Base-by-base conservation (phyloP, 2,113 vertebrate species). In the Aegotheles bennettii region DNA sequence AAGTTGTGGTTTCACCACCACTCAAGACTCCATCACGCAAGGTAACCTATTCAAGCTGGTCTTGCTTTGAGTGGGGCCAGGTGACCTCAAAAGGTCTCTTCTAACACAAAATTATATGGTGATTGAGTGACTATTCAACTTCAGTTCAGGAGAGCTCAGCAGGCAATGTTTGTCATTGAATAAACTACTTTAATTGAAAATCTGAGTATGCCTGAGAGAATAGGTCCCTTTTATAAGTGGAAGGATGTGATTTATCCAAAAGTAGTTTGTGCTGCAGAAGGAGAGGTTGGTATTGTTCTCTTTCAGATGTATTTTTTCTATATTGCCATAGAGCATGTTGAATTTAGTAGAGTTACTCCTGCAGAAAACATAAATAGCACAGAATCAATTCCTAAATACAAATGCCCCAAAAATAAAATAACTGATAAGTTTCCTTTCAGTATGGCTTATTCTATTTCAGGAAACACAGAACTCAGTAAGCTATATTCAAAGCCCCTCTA, bases 401-500 rank as follows among this genome's bases (percentile, higher is more conserved):
- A 96, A 70, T 16, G 48, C 13, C 50, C 8, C 43, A 84, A 90
- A 93, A 86, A 40, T 18, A 38, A 78, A 95, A 82, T 48, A 95
- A 42, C 51, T 93, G 9, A 38, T 82, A 81, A 87, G 38, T 33
- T 92, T 86, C n/a, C 36, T 53, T 94, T 79, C 61, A 54, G 48
- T 43, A 59, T 64, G 47, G 10, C 20, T 87, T 83, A 92, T 87
- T 63, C 84, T 94, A 59, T 94, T 95, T 95, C 74, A 53, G 93
- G 84, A 97, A 96, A 96, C 61, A 73, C 16, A 94, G 84, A 94
- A 95, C 23, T 48, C 40, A 95, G 28, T 60, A 84, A 85, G 35
- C 88, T 60, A 53, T 19, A 79, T 94, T 94, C 74, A 92, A 95
- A 96, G 40, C 40, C 56, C 59, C 89, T 95, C 95, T 91, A 84